Base-by-base conservation (phyloP, 2,797 vertebrate species). In the Peromyscus melanophrys region DNA sequence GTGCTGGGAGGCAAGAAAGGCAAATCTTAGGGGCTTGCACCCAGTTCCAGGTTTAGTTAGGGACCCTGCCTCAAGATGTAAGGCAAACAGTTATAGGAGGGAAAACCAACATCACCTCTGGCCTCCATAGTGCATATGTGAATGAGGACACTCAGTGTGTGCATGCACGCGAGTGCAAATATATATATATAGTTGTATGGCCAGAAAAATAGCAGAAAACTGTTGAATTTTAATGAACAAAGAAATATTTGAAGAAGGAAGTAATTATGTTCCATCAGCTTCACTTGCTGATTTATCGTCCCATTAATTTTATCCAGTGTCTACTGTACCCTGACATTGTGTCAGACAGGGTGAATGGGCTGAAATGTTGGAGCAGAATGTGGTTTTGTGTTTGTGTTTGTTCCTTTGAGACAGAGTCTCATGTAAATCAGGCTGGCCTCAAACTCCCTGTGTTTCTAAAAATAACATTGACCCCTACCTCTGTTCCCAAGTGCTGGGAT, bases 201-300 rank as follows among this genome's bases (percentile, higher is more conserved):
- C 90, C n/a, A 83, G 37, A 89, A 91, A 25, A 31, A 55, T 11
- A 73, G 10, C 11, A 65, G 55, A 80, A 77, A 95, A 65, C 8
- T 10, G 65, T 25, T 77, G 19, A 16, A 77, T 92, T 96, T 95
- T 78, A 88, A 57, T 61, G 16, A 89, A 89, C 16, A 49, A 85
- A 85, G 63, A 92, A 82, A 67, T 94, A 97, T 63, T 92, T 96
- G 19, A 94, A 94, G 59, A 93, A 81, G 91, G 80, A 90, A 89
- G 21, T 86, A 92, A 92, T 65, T 43, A 11, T 31, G 23, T 76
- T 55, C n/a, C 6, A 59, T 82, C 14, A 46, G 6, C 61, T 86
- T 92, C 80, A 52, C 25, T 57, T 75, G 65, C 14, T 40, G 17
- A 37, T 86, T 92, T 90, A 40, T 90, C 16, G 65, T 94, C 75